Base-by-base conservation (phyloP, 1,140 invertebrate genomes). In the Varroa destructor region DNA sequence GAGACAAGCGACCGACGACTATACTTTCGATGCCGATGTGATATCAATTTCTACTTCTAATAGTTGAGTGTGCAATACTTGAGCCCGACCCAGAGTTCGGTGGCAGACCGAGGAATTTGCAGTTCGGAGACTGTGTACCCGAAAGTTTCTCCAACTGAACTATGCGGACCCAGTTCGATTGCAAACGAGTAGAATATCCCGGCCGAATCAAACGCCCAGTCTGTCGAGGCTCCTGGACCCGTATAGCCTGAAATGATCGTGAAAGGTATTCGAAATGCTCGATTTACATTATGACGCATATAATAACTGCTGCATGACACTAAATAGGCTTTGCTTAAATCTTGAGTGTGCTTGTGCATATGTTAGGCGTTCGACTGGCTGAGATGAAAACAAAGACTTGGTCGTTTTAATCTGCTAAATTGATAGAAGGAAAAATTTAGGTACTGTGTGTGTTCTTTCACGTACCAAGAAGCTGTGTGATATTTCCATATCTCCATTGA, bases 141-240 rank as follows among this genome's bases (percentile, higher is more conserved):
- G 37, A 67, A 43, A 46, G 40, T 2, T 40, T 67, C 61, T 67
- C 61, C 61, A n/a, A 67, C 61, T 3, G 61, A 67, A 43, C 40
- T 43, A 67, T 67, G 61, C 12, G 61, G 61, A 2, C 61, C 61
- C 2, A 67, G 61, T 46, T 67, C 61, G 8, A 82, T 67, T 55
- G 81, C 75, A 71, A 79, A 83, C 6, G 79, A 75, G 72, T 81
- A 79, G 73, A 79, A 81, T 25, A 81, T 73, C 40, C 75, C 74
- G 8, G 76, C 77, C 36, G 75, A 76, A 54, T 78, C 79, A 67
- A 81, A 81, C 5, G 78, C 80, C 80, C 81, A 83, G 73, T 82
- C 81, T 37, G 80, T 78, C 6, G 78, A 77, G n/a, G 77, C 77
- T 6, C 81, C 81, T n/a, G 80, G 75, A 0, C 81, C 80, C 5